Evolutionary conservation across 2,888 invertebrate species (phyloP).

Genomic region (Silvanus unidentatus): DNA sequence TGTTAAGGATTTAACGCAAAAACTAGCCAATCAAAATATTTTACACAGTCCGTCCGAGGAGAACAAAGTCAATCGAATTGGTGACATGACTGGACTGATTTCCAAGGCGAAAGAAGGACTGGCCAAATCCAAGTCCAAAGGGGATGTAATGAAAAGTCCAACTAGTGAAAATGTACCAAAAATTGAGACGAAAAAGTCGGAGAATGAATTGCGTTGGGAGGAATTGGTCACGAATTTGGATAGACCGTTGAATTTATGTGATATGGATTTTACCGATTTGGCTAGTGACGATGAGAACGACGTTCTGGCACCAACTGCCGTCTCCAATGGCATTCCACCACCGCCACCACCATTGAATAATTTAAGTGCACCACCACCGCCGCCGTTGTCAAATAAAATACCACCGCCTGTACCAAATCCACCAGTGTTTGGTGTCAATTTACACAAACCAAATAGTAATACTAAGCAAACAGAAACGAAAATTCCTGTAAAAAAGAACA

Average conservation of each 20-base stretch:
- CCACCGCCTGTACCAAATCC: conserved; percentile 47
- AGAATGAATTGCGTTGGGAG: conserved; percentile 95
- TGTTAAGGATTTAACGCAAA: conserved; percentile 83
- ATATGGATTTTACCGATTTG: conserved; percentile 94
- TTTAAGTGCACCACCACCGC: conserved; percentile 47
- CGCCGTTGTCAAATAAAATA: conserved; percentile 40
- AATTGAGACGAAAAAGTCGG: conserved; percentile 74
- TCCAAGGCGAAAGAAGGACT: conserved; percentile 84
- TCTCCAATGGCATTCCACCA: conserved; percentile 65
- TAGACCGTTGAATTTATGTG: conserved; percentile 77
- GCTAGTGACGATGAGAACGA: conserved; percentile 83
- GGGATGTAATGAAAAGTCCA: conserved; percentile 67
- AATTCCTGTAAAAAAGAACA: conserved; percentile 71
- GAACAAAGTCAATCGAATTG: conserved; percentile 56
- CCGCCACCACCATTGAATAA: conserved; percentile 67
- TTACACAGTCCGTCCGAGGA: conserved; percentile 54
- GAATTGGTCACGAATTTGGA: conserved; percentile 72
- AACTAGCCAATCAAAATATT: conserved; percentile 66
- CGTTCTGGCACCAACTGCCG: conserved; percentile 55
- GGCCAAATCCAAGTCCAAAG: conserved; percentile 79
- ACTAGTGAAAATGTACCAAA: conserved; percentile 59
- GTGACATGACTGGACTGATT: conserved; percentile 84
- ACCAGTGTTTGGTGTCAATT: conserved; percentile 47
- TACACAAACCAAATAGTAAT: conserved; percentile 26
- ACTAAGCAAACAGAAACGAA: conserved; percentile 39